Evolutionary conservation across 1,140 invertebrate species (phyloP), one percentile per base, ranked within the genome.

Genomic region (Lordiphosa collinella): DNA sequence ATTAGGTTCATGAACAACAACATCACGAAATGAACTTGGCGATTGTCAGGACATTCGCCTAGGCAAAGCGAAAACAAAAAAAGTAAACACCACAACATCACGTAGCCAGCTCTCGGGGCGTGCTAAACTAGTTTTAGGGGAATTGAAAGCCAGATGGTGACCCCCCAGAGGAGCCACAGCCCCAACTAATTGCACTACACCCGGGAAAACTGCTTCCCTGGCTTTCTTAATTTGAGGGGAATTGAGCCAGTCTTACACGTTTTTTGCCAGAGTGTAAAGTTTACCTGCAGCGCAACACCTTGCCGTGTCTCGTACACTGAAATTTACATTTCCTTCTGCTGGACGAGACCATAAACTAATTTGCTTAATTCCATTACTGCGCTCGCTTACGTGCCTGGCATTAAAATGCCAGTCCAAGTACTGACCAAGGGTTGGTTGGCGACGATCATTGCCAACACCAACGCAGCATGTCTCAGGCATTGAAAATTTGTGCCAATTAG

Each of bases 311-410:
- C 3, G 22, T 6, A 8, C 6, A 7, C 3, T 47, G 22, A 67
- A 75, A 80, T 75, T 74, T 80, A 76, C 76, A 80, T 80, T 82
- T 80, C 78, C 76, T 76, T 43, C 62, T 60, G 61, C 41, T 34
- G 40, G 52, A 34, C 35, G 46, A 80, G 70, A 82, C 61, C 66
- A 71, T 82, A 63, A 84, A 80, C 59, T 76, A 80, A 80, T 80
- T 80, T 80, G 71, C 71, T 80, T 80, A 80, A 80, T 80, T 80
- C 76, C 76, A 80, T 80, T 80, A 80, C 65, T 60, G 79, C 46
- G 49, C 31, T 32, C 41, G 41, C 41, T 49, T 67, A 84, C 76
- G 76, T 80, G 76, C 57, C 10, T 16, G 31, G 76, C 78, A 82
- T 80, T 67, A 37, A 59, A 75, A 75, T 71, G 58, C 41, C 48